phyloP scores from a whole-genome alignment of 2,797 vertebrate species.

The Cacajao melanocephalus region DNA sequence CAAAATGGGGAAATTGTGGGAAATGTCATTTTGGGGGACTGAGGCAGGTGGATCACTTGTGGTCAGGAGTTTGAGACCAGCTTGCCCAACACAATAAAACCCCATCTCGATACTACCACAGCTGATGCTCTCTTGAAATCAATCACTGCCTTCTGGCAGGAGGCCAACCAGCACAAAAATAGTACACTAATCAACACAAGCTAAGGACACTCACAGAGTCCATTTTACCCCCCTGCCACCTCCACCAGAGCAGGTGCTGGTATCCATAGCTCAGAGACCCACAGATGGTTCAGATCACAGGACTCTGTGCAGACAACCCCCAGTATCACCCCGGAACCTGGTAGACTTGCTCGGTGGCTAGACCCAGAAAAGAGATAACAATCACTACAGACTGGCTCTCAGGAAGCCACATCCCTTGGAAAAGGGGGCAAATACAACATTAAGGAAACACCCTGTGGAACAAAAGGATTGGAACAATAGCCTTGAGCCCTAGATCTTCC shows the following conservation, averaged over 20 bases:
- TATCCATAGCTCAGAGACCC: neutral
- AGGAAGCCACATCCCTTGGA: neutral
- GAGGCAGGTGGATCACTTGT: neutral
- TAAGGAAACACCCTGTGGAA: neutral
- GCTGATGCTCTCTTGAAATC: neutral
- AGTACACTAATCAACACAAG: neutral
- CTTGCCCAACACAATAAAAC: neutral
- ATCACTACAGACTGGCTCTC: neutral
- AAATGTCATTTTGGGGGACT: neutral
- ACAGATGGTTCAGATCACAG: neutral
- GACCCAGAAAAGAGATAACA: neutral
- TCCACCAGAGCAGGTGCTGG: neutral
- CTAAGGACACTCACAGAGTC: neutral
- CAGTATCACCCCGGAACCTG: neutral
- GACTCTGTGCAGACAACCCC: neutral
- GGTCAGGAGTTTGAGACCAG: neutral
- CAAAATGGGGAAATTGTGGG: neutral
- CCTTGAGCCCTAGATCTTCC: neutral
- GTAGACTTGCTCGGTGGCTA: neutral
- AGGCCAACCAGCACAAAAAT: neutral
- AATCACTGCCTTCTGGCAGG: neutral
- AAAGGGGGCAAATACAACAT: neutral
- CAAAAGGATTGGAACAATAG: neutral
- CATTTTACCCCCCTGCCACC: neutral
- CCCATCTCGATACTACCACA: neutral